Conservation (phyloP, 2,797 vertebrate species). For the Chelon labrosus region DNA sequence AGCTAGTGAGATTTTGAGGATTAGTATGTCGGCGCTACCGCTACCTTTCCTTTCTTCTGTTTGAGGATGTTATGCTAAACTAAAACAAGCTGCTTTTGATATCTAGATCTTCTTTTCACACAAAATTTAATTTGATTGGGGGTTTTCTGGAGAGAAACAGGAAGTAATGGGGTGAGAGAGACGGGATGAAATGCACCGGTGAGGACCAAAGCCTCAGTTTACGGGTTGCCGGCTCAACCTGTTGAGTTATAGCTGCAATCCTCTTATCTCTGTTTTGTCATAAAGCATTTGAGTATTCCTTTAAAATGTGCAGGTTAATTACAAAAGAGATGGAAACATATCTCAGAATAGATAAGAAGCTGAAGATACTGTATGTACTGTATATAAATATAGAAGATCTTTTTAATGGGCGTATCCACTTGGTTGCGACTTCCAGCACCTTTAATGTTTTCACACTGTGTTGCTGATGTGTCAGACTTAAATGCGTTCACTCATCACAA, state of each 20-base stretch:
- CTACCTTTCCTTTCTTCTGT: too few species aligned
- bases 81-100: not conserved
- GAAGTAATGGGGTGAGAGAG: too few species aligned
- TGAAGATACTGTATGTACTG: not conserved
- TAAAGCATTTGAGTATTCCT: not conserved
- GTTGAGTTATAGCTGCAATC: too few species aligned
- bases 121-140: too few species aligned
- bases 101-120: not conserved
- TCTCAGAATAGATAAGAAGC: not conserved
- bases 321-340: not conserved
- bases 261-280: too few species aligned
- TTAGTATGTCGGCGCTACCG: too few species aligned
- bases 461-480: not conserved
- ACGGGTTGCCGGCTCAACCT: too few species aligned
- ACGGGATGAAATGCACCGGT: too few species aligned
- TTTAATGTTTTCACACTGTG: slow-evolving; percentile 7
- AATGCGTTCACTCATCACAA: slow-evolving; percentile 12
- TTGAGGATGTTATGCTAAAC: not conserved
- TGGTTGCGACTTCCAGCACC: not conserved
- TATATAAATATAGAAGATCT: too few species aligned
- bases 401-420: not conserved
- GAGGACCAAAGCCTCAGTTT: too few species aligned
- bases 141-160: too few species aligned
- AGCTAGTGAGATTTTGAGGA: too few species aligned
- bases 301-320: not conserved